Percentiles rank a stretch among this genome's conserved stretches.
Evolutionary conservation across 2,888 invertebrate species (phyloP).

Genomic region (Polydrusus pterygomalis): DNA sequence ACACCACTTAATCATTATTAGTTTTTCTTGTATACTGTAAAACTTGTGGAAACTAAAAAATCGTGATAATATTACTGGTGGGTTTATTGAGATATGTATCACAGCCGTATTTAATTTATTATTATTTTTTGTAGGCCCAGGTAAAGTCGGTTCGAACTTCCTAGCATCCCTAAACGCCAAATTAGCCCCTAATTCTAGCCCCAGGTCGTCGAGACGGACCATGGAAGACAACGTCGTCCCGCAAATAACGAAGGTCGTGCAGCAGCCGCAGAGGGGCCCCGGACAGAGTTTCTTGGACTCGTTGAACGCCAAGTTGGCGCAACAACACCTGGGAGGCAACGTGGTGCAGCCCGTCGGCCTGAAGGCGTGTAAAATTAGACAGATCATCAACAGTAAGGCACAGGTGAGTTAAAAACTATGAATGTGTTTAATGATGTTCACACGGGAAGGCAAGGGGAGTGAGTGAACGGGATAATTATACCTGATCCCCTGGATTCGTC

Average conservation of each 20-base stretch:
- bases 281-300: constrained; percentile 84
- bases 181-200: constrained; percentile 78
- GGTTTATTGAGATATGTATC: too few species aligned
- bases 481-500: too few species aligned
- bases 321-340: constrained; percentile 74
- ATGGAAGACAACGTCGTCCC: constrained; percentile 67
- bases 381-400: constrained; percentile 83
- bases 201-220: constrained; percentile 74
- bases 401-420: constrained; percentile 73
- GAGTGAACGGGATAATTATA: too few species aligned
- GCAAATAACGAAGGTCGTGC: constrained; percentile 48
- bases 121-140: constrained; percentile 67
- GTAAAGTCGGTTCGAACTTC: constrained; percentile 78
- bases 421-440: too few species aligned
- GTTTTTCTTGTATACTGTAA: too few species aligned
- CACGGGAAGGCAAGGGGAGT: too few species aligned
- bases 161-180: constrained; percentile 85
- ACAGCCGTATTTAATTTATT: not conserved
- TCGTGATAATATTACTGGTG: too few species aligned
- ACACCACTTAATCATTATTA: too few species aligned
- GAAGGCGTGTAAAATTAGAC: constrained; percentile 80
- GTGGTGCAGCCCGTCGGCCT: constrained; percentile 73
- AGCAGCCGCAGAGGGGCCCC: constrained; percentile 71
- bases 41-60: too few species aligned
- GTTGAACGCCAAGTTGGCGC: constrained; percentile 85